phyloP scores from a whole-genome alignment of 2,113 vertebrate genomes.

The Alethe diademata region DNA sequence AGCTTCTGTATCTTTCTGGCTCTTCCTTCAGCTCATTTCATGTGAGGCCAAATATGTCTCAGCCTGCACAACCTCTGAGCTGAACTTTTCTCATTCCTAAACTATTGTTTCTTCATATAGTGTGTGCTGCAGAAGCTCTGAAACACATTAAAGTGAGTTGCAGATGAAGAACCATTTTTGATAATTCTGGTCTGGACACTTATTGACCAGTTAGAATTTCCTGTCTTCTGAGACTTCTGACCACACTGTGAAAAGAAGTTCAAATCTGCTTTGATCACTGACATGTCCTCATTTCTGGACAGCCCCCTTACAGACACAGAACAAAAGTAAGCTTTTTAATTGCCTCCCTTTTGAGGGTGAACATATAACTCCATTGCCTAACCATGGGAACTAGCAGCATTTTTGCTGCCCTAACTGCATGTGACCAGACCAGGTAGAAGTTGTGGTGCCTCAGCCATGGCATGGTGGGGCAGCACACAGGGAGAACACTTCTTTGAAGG shows the following conservation, averaged over 20 bases:
- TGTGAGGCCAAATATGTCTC: not conserved
- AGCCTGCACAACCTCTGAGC: not conserved
- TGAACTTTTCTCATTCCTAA: not conserved
- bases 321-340: not conserved
- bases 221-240: not conserved
- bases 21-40: not conserved
- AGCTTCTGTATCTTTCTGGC: not conserved
- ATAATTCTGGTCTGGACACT: not conserved
- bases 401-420: not conserved
- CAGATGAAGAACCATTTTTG: not conserved
- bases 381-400: rapidly evolving
- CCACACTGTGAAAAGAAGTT: not conserved
- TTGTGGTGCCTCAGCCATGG: too few relatives aligned
- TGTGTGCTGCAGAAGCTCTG: not conserved
- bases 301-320: not conserved
- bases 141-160: not conserved
- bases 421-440: not conserved
- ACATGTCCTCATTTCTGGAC: not conserved
- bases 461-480: too few relatives aligned
- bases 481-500: not conserved
- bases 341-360: not conserved
- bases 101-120: not conserved
- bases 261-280: not conserved
- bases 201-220: not conserved
- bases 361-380: not conserved